phyloP scores from a whole-genome alignment of 2,888 invertebrate species.

The Rhimphoctona megacephalus region DNA sequence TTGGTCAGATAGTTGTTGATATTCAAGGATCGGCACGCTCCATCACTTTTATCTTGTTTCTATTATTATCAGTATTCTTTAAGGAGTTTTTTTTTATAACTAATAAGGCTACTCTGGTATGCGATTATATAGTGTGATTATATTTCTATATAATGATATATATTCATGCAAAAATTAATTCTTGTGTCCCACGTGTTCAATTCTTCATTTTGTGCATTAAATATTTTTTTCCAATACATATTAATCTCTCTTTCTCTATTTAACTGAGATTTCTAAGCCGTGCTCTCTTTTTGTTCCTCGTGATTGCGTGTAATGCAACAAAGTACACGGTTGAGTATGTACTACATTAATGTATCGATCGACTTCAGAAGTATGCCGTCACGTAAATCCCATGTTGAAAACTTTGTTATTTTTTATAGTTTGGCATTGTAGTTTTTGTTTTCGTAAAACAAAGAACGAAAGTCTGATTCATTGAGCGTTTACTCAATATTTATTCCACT shows the following conservation, averaged over 20 bases:
- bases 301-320: not conserved
- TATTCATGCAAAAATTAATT: not conserved
- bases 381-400: not conserved
- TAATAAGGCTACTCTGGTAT: not conserved
- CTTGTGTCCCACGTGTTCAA: not conserved
- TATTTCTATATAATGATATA: not conserved
- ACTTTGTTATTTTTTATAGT: not conserved
- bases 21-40: not conserved
- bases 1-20: not conserved
- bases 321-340: not conserved
- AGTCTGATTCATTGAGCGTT: not conserved
- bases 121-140: not conserved
- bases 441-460: not conserved
- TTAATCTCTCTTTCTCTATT: not conserved
- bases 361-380: not conserved
- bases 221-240: not conserved
- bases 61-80: not conserved
- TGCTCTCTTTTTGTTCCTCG: not conserved
- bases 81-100: constrained; percentile 1
- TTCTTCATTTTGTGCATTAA: not conserved
- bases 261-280: not conserved
- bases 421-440: not conserved
- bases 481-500: not conserved
- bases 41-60: not conserved
- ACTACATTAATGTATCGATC: not conserved